phyloP scores from a whole-genome alignment of 92 coral and sea anemone genomes.

The Epizoanthus rinbou region DNA sequence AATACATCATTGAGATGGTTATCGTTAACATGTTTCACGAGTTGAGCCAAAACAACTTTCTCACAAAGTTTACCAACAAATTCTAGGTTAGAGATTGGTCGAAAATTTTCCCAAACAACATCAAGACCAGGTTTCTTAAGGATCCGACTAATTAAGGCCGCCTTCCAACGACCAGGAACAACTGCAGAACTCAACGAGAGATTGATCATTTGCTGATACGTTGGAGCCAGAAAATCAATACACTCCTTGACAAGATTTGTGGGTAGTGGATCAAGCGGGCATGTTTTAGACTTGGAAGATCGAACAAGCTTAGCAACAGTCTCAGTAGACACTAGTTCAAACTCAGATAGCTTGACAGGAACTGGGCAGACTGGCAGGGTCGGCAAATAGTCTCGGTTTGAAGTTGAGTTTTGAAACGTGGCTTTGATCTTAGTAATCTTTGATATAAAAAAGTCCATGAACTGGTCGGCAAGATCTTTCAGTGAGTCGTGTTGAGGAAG shows the following conservation, averaged over 20 bases:
- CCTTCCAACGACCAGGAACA: conserved; percentile 33
- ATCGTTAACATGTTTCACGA: conserved; percentile 10
- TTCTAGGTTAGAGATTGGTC: too few relatives aligned
- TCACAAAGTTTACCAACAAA: too few relatives aligned
- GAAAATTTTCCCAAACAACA: too few relatives aligned
- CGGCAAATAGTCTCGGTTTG: conserved; percentile 20
- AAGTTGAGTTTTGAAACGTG: conserved; percentile 6
- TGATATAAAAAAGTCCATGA: too few relatives aligned
- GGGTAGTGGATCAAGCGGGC: conserved; percentile 34
- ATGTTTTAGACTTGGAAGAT: conserved; percentile 27
- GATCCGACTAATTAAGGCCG: conserved; percentile 16
- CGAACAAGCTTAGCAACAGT: conserved; percentile 17
- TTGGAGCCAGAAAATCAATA: conserved; percentile 30
- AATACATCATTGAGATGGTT: conserved; percentile 17
- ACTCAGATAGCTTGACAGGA: conserved; percentile 27
- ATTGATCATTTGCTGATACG: conserved; percentile 27
- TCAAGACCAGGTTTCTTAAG: conserved; percentile 23
- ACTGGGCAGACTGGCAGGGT: conserved; percentile 34
- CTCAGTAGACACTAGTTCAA: conserved; percentile 31
- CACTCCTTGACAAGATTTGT: conserved; percentile 24
- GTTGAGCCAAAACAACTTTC: conserved; percentile 6
- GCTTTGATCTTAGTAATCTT: conserved; percentile 21
- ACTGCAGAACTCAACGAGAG: conserved; percentile 16
- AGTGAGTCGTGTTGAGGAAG: conserved; percentile 8
- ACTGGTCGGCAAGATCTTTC: too few relatives aligned